Base-by-base conservation (phyloP, 2,113 vertebrate genomes). In the Hystrix brachyura region DNA sequence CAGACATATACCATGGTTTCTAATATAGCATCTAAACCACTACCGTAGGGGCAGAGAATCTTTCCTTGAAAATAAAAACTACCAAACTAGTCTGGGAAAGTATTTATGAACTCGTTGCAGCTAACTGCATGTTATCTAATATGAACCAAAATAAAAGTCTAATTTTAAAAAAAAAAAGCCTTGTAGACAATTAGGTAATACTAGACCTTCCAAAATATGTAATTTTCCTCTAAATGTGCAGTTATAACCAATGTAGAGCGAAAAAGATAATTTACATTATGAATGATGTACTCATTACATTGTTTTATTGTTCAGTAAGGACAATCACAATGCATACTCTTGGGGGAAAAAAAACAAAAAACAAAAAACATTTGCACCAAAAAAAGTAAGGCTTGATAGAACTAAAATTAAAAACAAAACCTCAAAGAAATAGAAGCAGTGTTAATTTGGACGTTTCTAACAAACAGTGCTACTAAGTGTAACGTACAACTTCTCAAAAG, bases 221-320 rank as follows among this genome's bases (percentile, higher is more conserved):
- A 88, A 60, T 94, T 87, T 90, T 92, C 43, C 91, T 87, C 96
- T 94, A 96, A 72, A 64, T 76, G 89, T 67, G 72, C 69, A 23
- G 25, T 91, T 78, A 55, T 79, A 95, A 92, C 46, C 91, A 95
- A 71, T 72, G 55, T 83, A 64, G 93, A 93, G 93, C 76, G 97
- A 96, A 91, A 96, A 0, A 95, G 80, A 64, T 93, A 74, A 93
- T 76, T 96, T 95, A 90, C 71, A 85, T 89, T 92, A 74, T 87
- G 80, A 93, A 71, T 83, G 62, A 91, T 79, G 12, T 72, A 38
- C 48, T 94, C 60, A 88, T 51, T 84, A 90, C 25, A 83, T 72
- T 97, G 27, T 80, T 96, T 96, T 93, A 97, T 89, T 96, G 87
- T 91, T 91, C 79, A 95, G 64, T 46, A 96, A 78, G 57, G 59